phyloP scores from a whole-genome alignment of 2,888 invertebrate species.

The Mythimna albipuncta region DNA sequence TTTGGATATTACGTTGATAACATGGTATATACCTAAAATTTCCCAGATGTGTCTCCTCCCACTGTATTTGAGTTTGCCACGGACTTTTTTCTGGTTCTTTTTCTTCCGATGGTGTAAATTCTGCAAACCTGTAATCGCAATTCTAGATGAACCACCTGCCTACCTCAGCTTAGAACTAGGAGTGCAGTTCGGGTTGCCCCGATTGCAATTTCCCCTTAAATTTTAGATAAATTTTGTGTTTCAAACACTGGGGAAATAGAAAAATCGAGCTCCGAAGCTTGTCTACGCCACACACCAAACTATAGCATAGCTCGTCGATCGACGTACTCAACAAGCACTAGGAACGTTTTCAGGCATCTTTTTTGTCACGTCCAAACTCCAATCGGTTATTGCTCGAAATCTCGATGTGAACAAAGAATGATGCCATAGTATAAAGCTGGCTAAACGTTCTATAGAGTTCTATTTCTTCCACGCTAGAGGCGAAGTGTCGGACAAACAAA shows the following conservation, averaged over 20 bases:
- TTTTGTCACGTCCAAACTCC: too few species aligned
- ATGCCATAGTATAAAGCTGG: neutral
- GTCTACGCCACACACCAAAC: neutral
- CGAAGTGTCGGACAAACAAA: neutral
- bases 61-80: conserved; percentile 92
- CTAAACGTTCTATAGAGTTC: neutral
- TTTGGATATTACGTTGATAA: conserved; percentile 17
- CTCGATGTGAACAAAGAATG: too few species aligned
- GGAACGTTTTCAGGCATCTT: too few species aligned
- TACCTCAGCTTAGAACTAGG: neutral
- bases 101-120: conserved; percentile 85
- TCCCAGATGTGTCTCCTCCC: conserved; percentile 94
- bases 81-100: conserved; percentile 87
- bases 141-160: neutral
- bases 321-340: too few species aligned
- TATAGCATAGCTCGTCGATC: neutral
- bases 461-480: neutral
- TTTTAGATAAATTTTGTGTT: too few species aligned
- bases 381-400: too few species aligned
- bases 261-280: neutral
- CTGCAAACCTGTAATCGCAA: conserved; percentile 90
- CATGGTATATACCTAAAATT: conserved; percentile 89
- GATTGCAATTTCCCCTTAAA: neutral
- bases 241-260: neutral
- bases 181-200: too few species aligned